Percentiles rank a stretch among this genome's conserved stretches.
Conservation (phyloP, 2,888 invertebrate species). For the Drosophila multiciliata region DNA sequence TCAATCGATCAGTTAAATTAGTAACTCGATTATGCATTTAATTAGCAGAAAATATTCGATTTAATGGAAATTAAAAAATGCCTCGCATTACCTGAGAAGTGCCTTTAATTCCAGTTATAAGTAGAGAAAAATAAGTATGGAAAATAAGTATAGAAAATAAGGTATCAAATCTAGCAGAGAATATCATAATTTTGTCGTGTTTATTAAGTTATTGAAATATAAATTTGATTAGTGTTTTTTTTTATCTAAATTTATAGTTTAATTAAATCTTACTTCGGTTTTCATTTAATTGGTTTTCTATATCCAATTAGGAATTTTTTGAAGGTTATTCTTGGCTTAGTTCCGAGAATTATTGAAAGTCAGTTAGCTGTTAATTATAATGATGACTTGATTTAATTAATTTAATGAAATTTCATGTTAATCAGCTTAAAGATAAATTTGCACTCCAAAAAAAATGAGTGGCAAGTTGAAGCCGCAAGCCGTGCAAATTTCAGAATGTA, state of each 20-base stretch:
- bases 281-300: not conserved
- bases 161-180: not conserved
- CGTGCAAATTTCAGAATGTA: not conserved
- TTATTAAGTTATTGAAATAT: not conserved
- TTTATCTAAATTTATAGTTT: too few species aligned
- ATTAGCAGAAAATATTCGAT: not conserved
- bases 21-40: not conserved
- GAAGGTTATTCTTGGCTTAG: not conserved
- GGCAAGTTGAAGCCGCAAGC: not conserved
- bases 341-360: not conserved
- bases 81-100: not conserved
- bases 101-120: too few species aligned
- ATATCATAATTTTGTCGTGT: not conserved
- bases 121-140: not conserved
- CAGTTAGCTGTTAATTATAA: not conserved
- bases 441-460: not conserved
- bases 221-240: not conserved
- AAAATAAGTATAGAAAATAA: not conserved
- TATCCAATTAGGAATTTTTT: not conserved
- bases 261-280: not conserved
- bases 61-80: not conserved
- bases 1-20: too few species aligned
- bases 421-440: not conserved
- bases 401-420: not conserved
- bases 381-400: not conserved